phyloP scores from a whole-genome alignment of 2,113 vertebrate species.

The Ictalurus furcatus region DNA sequence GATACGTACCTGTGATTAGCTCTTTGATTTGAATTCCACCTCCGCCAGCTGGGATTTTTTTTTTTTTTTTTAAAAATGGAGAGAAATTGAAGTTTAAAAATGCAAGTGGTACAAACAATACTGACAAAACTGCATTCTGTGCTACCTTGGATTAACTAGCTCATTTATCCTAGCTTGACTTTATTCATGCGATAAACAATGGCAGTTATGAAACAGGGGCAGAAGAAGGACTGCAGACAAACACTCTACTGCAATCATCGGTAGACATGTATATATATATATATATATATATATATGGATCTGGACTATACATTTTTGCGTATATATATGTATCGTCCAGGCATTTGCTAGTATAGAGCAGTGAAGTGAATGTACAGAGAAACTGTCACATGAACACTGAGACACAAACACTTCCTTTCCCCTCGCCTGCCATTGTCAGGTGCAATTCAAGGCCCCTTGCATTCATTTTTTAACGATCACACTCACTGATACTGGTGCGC shows the following conservation, averaged over 20 bases:
- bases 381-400: not conserved
- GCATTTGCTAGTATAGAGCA: not conserved
- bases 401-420: not conserved
- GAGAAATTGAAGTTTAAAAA: not conserved
- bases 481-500: not conserved
- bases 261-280: not conserved
- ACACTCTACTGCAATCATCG: not conserved
- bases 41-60: conserved; percentile 39
- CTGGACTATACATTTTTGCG: too few relatives aligned
- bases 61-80: not conserved
- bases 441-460: not conserved
- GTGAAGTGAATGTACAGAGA: not conserved
- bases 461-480: not conserved
- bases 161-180: too few relatives aligned
- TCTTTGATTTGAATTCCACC: conserved; percentile 52
- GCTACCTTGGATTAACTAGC: not conserved
- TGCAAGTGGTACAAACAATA: not conserved
- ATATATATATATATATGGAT: too few relatives aligned
- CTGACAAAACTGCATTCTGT: not conserved
- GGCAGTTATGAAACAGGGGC: not conserved
- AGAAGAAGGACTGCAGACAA: not conserved
- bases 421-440: not conserved
- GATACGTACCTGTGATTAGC: conserved; percentile 53
- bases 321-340: too few relatives aligned
- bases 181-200: not conserved